Evolutionary conservation across 2,113 vertebrate species (phyloP).

Genomic region (Amblyornis subalaris): DNA sequence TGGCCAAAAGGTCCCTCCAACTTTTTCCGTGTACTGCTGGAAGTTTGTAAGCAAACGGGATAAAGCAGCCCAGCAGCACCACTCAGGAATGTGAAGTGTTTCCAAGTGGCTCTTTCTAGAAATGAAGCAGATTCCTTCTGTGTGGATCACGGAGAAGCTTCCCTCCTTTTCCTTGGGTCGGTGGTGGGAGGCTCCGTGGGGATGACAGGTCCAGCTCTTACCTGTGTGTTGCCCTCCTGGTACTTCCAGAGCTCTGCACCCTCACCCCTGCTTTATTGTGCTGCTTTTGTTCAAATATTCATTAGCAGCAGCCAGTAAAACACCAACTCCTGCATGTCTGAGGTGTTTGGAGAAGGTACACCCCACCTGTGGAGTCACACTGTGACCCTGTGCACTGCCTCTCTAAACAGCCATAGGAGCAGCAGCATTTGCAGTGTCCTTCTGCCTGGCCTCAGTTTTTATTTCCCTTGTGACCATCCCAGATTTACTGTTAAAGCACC

Average conservation of each 20-base stretch:
- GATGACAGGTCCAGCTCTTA: background rate
- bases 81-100: conserved; percentile 42
- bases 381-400: background rate
- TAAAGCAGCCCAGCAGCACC: background rate
- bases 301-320: background rate
- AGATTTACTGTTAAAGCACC: background rate
- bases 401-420: background rate
- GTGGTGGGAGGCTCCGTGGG: background rate
- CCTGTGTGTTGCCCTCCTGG: background rate
- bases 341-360: background rate
- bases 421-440: background rate
- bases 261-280: background rate
- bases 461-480: background rate
- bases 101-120: conserved; percentile 16
- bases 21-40: background rate
- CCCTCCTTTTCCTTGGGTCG: background rate
- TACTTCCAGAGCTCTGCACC: background rate
- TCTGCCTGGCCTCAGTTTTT: background rate
- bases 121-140: conserved; percentile 29
- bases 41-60: background rate
- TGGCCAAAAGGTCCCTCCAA: background rate
- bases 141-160: background rate
- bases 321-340: background rate
- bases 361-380: background rate
- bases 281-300: background rate